Base-by-base conservation (phyloP, 2,797 vertebrate genomes). In the Gymnodraco acuticeps region DNA sequence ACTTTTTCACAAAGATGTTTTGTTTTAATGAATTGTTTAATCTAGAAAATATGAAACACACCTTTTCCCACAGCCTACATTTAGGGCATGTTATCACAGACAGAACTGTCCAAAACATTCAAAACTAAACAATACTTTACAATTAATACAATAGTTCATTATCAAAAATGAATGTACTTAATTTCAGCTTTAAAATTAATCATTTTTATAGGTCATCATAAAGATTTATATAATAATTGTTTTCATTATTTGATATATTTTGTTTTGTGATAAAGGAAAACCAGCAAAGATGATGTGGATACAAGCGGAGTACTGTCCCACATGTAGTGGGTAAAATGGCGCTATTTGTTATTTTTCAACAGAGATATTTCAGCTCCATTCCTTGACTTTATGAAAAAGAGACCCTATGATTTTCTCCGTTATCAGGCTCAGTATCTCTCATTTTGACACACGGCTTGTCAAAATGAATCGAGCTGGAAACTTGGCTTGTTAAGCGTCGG, bases 401-500 rank as follows among this genome's bases (percentile, higher is more conserved):
- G 23, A 68, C 48, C 17, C 45, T 31, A 17, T 78, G 64, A 77
- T 85, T 89, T 75, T 59, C 77, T 76, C 43, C 23, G 70, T 77
- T 75, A 71, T 64, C 67, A 63, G 67, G 33, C 70, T 75, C 68
- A 3, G 53, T 45, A 23, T 81, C 33, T 45, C 64, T 78, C 53
- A 52, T 47, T 79, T 47, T 79, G 75, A 91, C 76, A 70, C 74
- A 47, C 52, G 3, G 56, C 70, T 76, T 59, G 67, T 83, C 73
- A 76, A 75, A 89, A 71, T 17, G 31, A 84, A 61, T 59, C 16
- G 66, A 74, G 70, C 42, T 88, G 82, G 81, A 90, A 88, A 87
- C 81, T 83, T 85, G 84, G 82, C 77, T 76, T 73, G 74, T 86
- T 78, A 61, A 73, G 66, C 65, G n/a, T 78, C 77, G 45, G 73